These are phyloP conservation scores for Craseonycteris thonglongyai DNA, from an alignment of 2,113 vertebrate species.

Conservation along the genomic window DNA sequence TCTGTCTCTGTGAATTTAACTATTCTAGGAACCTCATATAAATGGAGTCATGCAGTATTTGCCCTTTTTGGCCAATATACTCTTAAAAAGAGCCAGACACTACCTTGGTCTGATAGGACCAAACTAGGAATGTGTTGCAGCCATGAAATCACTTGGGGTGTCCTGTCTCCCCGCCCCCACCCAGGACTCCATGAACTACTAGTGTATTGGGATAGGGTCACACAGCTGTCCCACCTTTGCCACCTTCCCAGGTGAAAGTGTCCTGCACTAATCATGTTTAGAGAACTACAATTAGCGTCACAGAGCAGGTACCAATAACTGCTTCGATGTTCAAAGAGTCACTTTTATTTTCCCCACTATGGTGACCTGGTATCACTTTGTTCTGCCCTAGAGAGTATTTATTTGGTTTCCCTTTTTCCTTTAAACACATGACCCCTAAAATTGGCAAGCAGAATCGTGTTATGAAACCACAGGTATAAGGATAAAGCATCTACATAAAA, in stretches of 20 bases:
- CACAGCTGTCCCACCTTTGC: background rate
- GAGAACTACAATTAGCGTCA: background rate
- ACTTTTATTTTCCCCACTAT: background rate
- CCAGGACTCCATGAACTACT: background rate
- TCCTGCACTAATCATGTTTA: background rate
- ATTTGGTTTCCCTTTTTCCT: constrained; percentile 22
- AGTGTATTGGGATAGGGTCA: background rate
- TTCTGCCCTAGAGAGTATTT: background rate
- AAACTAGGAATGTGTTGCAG: background rate
- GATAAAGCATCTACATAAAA: constrained; percentile 25
- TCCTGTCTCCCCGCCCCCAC: background rate
- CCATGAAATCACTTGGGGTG: background rate
- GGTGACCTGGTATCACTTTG: background rate
- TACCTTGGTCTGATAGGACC: background rate
- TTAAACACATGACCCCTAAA: constrained; percentile 1
- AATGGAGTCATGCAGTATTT: background rate
- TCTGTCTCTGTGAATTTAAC: background rate
- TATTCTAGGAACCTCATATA: background rate
- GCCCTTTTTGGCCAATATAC: background rate
- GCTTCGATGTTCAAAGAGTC: background rate
- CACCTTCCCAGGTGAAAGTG: background rate
- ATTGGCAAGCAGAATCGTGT: background rate
- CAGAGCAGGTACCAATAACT: background rate
- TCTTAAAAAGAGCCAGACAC: background rate
- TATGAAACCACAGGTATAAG: constrained; percentile 20